These are phyloP conservation scores for Neoarius graeffei DNA, from an alignment of 2,113 vertebrate genomes.

Conservation along the genomic window DNA sequence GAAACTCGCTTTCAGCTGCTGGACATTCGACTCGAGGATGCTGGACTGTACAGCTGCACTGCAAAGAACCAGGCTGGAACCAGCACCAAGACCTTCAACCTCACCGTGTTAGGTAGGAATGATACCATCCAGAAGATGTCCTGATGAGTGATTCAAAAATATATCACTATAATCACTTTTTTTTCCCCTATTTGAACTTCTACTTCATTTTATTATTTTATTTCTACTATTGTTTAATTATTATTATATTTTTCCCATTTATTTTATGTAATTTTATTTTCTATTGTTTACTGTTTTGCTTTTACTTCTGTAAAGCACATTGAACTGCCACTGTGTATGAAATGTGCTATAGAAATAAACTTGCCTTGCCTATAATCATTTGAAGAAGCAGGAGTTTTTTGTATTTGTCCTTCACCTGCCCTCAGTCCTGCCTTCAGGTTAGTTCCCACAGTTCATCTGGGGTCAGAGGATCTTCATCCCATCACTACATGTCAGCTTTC, in stretches of 20 bases:
- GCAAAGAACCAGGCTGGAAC: slow-evolving; percentile 83
- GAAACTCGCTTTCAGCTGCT: slow-evolving; percentile 75
- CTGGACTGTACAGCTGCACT: slow-evolving; percentile 84
- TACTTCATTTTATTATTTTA: no score
- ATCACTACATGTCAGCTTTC: not conserved
- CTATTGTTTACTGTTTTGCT: no score
- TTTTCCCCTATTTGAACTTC: no score
- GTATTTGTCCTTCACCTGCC: not conserved
- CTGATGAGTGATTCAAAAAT: not conserved
- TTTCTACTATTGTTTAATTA: no score
- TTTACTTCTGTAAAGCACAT: no score
- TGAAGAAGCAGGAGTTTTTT: not conserved
- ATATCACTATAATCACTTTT: not conserved
- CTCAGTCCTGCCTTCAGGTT: not conserved
- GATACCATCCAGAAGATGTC: not conserved
- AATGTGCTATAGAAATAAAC: no score
- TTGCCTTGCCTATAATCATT: not conserved
- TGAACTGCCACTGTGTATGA: no score
- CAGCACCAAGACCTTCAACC: slow-evolving; percentile 83
- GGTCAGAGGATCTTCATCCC: not conserved
- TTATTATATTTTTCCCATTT: no score
- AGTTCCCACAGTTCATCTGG: not conserved
- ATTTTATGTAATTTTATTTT: no score
- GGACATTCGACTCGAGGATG: slow-evolving; percentile 59
- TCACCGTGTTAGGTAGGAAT: slow-evolving; percentile 79